Evolutionary conservation across 2,888 invertebrate genomes (phyloP).

Genomic region (Dryadula phaetusa): DNA sequence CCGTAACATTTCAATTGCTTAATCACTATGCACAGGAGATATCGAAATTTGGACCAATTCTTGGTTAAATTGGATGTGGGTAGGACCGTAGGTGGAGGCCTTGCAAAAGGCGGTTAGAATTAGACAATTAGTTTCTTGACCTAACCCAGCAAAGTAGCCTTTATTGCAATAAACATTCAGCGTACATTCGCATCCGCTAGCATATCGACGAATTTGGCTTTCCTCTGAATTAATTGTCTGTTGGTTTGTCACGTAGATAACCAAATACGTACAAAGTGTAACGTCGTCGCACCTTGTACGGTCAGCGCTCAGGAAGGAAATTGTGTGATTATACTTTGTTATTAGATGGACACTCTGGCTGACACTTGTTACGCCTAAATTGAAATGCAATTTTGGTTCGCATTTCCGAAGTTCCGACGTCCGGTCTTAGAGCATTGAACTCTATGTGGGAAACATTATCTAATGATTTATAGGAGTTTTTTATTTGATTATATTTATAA

Average conservation of each 20-base stretch:
- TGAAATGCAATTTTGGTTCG: slow-evolving; percentile 72
- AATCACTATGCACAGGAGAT: slow-evolving; percentile 25
- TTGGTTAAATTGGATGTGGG: slow-evolving; percentile 78
- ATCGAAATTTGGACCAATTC: slow-evolving; percentile 68
- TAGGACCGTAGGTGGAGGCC: slow-evolving; percentile 79
- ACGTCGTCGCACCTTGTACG: slow-evolving; percentile 66
- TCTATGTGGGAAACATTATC: slow-evolving; percentile 32
- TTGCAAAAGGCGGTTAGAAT: slow-evolving; percentile 72
- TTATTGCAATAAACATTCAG: slow-evolving; percentile 63
- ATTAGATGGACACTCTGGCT: slow-evolving; percentile 45
- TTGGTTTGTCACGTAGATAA: slow-evolving; percentile 76
- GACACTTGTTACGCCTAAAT: slow-evolving; percentile 56
- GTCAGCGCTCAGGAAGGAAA: slow-evolving; percentile 73
- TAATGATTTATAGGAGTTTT: slow-evolving; percentile 19
- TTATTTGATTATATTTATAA: slow-evolving; percentile 10
- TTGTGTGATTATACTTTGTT: slow-evolving; percentile 71
- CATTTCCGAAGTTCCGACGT: slow-evolving; percentile 67
- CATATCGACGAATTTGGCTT: slow-evolving; percentile 71
- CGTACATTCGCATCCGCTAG: slow-evolving; percentile 58
- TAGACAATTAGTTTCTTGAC: slow-evolving; percentile 59
- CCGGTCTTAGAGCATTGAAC: slow-evolving; percentile 66
- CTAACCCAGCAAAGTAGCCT: slow-evolving; percentile 58
- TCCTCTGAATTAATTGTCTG: slow-evolving; percentile 73
- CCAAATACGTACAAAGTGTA: slow-evolving; percentile 71
- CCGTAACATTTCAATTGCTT: slow-evolving; percentile 25